A percentile compares a stretch with the other conserved stretches of the same genome.
phyloP scores from a whole-genome alignment of 2,113 vertebrate species.

The Dromaius novaehollandiae region DNA sequence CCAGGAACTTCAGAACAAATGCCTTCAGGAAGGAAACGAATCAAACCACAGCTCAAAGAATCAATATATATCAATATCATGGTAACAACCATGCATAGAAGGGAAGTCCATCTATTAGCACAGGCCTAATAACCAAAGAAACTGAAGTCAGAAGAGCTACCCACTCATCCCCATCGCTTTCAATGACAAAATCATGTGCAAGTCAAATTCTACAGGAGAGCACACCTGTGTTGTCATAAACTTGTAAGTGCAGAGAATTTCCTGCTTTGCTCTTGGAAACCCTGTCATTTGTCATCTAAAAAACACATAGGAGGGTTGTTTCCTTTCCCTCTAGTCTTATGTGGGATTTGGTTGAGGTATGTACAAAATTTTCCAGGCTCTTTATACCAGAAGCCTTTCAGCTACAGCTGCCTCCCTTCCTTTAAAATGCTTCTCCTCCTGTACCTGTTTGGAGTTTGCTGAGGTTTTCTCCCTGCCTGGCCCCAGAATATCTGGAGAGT shows the following conservation, averaged over 20 bases:
- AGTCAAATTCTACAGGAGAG: background rate
- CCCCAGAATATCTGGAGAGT: background rate
- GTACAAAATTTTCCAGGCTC: conserved; percentile 9
- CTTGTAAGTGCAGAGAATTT: background rate
- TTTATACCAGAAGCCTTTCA: conserved; percentile 9
- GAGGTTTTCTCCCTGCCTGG: background rate
- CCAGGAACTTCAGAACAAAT: background rate
- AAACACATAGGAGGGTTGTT: background rate
- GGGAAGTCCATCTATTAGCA: background rate
- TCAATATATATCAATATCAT: too few relatives aligned
- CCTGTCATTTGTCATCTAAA: background rate
- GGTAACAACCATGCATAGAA: background rate
- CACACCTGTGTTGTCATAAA: conserved; percentile 24
- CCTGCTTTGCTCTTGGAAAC: conserved; percentile 15
- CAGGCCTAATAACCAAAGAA: background rate
- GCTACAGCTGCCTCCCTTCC: background rate
- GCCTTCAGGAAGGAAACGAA: background rate
- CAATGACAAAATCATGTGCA: background rate
- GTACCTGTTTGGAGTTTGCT: background rate
- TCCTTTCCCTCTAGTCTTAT: background rate
- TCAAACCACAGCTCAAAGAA: background rate
- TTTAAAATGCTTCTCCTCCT: background rate
- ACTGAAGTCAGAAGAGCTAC: background rate
- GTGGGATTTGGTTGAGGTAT: background rate
- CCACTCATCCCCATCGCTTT: background rate